Percentiles rank a stretch among this genome's conserved stretches.
phyloP scores from a whole-genome alignment of 2,888 invertebrate species.

The Zaprionus lineosus region DNA sequence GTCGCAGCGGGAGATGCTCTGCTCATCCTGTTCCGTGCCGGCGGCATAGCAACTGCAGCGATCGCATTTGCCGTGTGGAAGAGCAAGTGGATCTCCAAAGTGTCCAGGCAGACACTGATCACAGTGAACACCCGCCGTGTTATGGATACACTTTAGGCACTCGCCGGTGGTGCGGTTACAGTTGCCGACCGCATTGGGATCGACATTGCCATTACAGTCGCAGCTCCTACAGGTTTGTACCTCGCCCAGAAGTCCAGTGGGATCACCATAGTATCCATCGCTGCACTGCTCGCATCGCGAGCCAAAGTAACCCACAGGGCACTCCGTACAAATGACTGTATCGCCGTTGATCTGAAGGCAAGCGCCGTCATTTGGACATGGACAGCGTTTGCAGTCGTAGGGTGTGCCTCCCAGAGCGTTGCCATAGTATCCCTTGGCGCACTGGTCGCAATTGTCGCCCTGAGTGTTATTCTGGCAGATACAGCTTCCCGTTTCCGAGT shows the following conservation, averaged over 20 bases:
- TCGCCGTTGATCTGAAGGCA: constrained; percentile 95
- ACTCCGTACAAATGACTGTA: constrained; percentile 95
- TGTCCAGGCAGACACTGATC: constrained; percentile 95
- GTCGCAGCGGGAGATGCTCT: constrained; percentile 90
- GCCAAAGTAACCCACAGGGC: constrained; percentile 95
- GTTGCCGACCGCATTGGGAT: constrained; percentile 97
- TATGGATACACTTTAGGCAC: constrained; percentile 98
- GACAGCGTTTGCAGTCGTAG: constrained; percentile 95
- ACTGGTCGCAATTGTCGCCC: constrained; percentile 97
- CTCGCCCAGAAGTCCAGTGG: constrained; percentile 87
- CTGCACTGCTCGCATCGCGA: constrained; percentile 95
- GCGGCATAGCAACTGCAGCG: constrained; percentile 93
- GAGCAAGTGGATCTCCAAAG: constrained; percentile 96
- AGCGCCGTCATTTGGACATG: constrained; percentile 96
- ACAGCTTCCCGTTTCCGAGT: constrained; percentile 96
- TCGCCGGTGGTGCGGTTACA: constrained; percentile 98
- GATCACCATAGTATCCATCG: constrained; percentile 97
- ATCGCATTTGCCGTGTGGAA: constrained; percentile 94
- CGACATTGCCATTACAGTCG: constrained; percentile 96
- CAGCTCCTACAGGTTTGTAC: constrained; percentile 92
- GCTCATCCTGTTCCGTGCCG: constrained; percentile 90
- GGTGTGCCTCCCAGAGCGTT: constrained; percentile 93
- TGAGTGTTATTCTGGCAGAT: constrained; percentile 98
- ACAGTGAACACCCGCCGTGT: constrained; percentile 95
- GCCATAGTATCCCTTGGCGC: constrained; percentile 97